Evolutionary conservation across 2,888 invertebrate species (phyloP), one percentile per base, ranked within the genome.

Genomic region (Neria commutata): DNA sequence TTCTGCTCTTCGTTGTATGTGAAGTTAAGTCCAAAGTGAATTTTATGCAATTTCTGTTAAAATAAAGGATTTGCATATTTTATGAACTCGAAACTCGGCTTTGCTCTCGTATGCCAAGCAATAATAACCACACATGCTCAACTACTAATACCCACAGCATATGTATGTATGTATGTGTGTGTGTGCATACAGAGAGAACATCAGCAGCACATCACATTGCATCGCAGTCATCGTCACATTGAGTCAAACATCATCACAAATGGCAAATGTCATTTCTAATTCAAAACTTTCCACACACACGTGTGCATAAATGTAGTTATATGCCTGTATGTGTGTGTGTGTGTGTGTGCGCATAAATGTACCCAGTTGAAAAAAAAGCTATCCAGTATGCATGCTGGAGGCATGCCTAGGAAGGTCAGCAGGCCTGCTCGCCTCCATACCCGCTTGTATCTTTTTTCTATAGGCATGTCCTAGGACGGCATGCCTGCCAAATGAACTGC

Each of bases 231-330:
- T n/a, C n/a, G 33, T 45, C 33, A 3, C 53, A 58, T 21, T 40
- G 33, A 40, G 14, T 29, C 21, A 17, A 47, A n/a, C 47, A 29
- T 42, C 49, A 21, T 33, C 56, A 26, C 48, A 56, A 61, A 58
- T 63, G 66, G 58, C 62, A 63, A 66, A 67, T 66, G 68, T 67
- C 59, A 60, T 60, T 65, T 67, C 66, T 67, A 70, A 70, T 69
- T 42, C 19, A 42, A 42, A 42, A 42, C 33, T 56, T 37, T 56
- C 10, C 14, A 49, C 1, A 19, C 33, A 17, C 17, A 29, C 11
- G 25, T 24, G 25, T 29, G 10, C 11, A n/a, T n/a, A n/a, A n/a
- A 3, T 33, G 50, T 50, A 46, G 23, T 45, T 51, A 19, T 16
- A 19, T 51, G 51, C 4, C 19, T n/a, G 10, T 23, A 29, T 33